phyloP scores from a whole-genome alignment of 2,888 invertebrate genomes.

The Diaprepes abbreviatus region DNA sequence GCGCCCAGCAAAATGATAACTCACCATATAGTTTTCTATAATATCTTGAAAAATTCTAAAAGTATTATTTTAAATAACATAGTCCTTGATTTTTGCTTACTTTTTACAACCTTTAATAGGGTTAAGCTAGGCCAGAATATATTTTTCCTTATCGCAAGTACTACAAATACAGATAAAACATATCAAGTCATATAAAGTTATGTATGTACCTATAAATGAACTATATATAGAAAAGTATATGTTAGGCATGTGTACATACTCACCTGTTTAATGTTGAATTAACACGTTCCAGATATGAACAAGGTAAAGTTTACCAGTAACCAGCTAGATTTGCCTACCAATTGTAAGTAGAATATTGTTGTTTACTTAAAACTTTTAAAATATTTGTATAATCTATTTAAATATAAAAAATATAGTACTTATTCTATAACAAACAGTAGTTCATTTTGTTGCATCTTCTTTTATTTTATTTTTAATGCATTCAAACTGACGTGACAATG shows the following conservation, averaged over 20 bases:
- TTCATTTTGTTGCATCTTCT: neutral
- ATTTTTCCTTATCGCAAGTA: constrained; percentile 36
- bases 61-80: neutral
- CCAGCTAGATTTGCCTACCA: constrained; percentile 6
- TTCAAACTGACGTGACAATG: too few relatives aligned
- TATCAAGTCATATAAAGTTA: constrained; percentile 33
- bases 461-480: neutral
- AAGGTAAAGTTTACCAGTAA: constrained; percentile 31
- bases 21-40: too few relatives aligned
- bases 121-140: constrained; percentile 22
- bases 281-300: constrained; percentile 38
- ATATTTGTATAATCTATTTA: constrained; percentile 6
- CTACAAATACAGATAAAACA: constrained; percentile 43
- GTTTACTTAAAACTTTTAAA: constrained; percentile 17
- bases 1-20: too few relatives aligned
- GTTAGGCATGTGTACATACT: constrained; percentile 26
- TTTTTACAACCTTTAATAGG: constrained; percentile 19
- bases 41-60: too few relatives aligned
- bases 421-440: neutral
- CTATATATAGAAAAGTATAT: constrained; percentile 25
- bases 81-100: constrained; percentile 8
- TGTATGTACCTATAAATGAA: constrained; percentile 31
- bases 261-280: constrained; percentile 46
- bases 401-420: neutral
- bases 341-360: constrained; percentile 31